Evolutionary conservation across 2,888 invertebrate genomes (phyloP).

Genomic region (Drosophila rubida): DNA sequence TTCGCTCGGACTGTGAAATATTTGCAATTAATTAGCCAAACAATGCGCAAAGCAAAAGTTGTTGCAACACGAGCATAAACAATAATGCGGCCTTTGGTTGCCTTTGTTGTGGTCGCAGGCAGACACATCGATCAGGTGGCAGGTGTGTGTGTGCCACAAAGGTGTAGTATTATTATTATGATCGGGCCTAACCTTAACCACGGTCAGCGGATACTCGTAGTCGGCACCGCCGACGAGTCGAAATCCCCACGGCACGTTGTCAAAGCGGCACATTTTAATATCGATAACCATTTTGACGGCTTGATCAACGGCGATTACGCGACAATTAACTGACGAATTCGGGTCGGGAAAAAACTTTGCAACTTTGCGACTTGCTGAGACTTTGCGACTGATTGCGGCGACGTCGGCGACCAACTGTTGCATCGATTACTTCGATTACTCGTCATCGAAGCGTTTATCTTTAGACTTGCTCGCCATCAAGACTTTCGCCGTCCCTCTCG

Average conservation of each 20-base stretch:
- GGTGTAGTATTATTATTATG: slow-evolving; percentile 27
- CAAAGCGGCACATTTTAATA: slow-evolving; percentile 88
- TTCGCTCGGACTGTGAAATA: slow-evolving; percentile 49
- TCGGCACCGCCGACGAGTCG: slow-evolving; percentile 91
- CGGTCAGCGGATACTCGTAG: slow-evolving; percentile 90
- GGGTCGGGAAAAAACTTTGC: not conserved
- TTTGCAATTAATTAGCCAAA: slow-evolving; percentile 61
- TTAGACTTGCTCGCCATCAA: slow-evolving; percentile 1
- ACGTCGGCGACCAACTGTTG: slow-evolving; percentile 73
- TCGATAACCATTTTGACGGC: slow-evolving; percentile 88
- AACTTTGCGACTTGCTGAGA: not conserved
- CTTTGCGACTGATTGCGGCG: slow-evolving; percentile 43
- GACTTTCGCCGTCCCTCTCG: not conserved
- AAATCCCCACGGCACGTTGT: slow-evolving; percentile 91
- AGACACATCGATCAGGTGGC: slow-evolving; percentile 1
- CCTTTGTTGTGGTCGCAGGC: slow-evolving; percentile 40
- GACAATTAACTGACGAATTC: not conserved
- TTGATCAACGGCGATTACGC: not conserved
- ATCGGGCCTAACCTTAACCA: slow-evolving; percentile 88
- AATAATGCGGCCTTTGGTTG: slow-evolving; percentile 25
- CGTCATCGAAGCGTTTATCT: slow-evolving; percentile 35
- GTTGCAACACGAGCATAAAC: slow-evolving; percentile 32
- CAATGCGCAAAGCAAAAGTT: slow-evolving; percentile 28
- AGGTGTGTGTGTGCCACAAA: slow-evolving; percentile 5
- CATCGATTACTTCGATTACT: slow-evolving; percentile 28